Conservation (phyloP, 2,888 invertebrate species). For the Quadroppia sp. region DNA sequence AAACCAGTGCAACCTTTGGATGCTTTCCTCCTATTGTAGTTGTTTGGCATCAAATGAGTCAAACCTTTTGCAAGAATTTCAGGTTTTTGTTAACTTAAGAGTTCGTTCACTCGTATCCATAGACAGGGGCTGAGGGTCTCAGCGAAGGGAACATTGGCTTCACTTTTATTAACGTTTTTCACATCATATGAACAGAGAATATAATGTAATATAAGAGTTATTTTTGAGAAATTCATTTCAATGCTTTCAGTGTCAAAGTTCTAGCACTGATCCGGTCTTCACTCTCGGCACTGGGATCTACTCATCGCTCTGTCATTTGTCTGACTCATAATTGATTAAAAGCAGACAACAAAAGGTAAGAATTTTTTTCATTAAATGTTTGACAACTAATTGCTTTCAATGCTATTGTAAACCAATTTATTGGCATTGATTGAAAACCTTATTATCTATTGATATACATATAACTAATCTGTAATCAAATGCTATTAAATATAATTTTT, state of each 20-base stretch:
- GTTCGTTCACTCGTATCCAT: neutral
- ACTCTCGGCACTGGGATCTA: no score
- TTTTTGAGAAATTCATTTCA: neutral
- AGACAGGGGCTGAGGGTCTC: neutral
- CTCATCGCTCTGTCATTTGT: no score
- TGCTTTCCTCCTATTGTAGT: neutral
- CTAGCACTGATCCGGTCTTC: neutral
- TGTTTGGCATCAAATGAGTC: neutral
- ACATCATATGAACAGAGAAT: neutral
- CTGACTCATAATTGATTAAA: no score
- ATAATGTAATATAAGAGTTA: neutral
- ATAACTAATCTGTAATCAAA: no score
- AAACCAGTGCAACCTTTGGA: neutral
- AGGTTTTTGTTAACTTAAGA: slow-evolving; percentile 12
- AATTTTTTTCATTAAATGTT: no score
- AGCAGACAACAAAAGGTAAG: no score
- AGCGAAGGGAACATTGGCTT: neutral
- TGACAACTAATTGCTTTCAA: no score
- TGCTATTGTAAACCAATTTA: no score
- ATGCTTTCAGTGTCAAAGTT: neutral
- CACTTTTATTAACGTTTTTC: neutral
- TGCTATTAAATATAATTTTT: no score
- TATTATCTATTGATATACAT: no score
- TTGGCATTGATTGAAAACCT: no score
- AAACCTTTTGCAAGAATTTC: neutral